phyloP scores from a whole-genome alignment of 2,888 invertebrate genomes.

The Agriopis aurantiaria region DNA sequence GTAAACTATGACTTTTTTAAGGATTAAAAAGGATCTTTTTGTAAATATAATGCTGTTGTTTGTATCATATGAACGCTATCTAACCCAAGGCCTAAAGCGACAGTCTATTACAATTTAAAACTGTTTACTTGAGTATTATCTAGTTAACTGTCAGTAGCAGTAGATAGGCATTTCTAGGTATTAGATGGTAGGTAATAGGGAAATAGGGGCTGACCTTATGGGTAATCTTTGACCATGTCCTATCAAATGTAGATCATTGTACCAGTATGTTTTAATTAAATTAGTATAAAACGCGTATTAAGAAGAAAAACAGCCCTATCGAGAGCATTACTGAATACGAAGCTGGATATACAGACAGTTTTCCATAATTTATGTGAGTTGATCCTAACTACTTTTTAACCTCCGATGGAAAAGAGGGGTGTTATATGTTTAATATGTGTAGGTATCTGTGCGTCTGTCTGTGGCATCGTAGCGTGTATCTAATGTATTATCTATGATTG shows the following conservation, averaged over 20 bases:
- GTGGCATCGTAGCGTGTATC: too few relatives aligned
- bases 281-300: neutral
- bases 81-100: neutral
- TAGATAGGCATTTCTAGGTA: neutral
- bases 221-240: conserved; percentile 4
- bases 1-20: neutral
- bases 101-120: neutral
- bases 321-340: neutral
- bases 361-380: neutral
- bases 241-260: conserved; percentile 1
- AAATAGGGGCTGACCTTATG: conserved; percentile 3
- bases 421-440: too few relatives aligned
- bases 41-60: neutral
- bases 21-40: neutral
- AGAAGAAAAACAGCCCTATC: neutral
- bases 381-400: neutral
- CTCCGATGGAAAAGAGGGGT: neutral
- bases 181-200: conserved; percentile 2
- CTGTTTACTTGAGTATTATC: neutral
- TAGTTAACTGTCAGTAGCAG: neutral
- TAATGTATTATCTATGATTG: too few relatives aligned
- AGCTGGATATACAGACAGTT: neutral
- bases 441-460: too few relatives aligned
- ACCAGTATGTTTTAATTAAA: neutral
- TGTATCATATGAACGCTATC: neutral